Evolutionary conservation across 2,888 invertebrate species (phyloP).

Genomic region (Patella pellucida): DNA sequence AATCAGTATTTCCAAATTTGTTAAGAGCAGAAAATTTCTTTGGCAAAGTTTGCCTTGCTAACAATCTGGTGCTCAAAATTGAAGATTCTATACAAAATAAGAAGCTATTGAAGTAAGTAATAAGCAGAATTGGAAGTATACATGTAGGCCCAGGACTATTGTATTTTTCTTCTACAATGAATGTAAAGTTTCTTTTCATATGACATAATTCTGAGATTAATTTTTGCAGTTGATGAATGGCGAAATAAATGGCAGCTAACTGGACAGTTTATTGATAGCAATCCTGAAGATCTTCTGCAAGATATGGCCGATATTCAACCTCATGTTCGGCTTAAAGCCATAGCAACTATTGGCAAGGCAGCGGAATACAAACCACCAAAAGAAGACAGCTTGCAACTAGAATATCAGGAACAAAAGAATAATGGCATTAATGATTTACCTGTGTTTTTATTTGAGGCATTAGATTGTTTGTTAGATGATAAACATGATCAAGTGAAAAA

Average conservation of each 20-base stretch:
- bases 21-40: too few species aligned
- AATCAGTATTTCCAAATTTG: too few species aligned
- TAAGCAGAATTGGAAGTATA: too few species aligned
- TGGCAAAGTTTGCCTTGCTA: too few species aligned
- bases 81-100: too few species aligned
- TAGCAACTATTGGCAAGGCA: conserved; percentile 67
- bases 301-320: conserved; percentile 71
- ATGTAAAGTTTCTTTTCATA: background rate
- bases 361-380: conserved; percentile 61
- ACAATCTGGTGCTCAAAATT: too few species aligned
- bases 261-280: conserved; percentile 66
- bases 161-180: too few species aligned
- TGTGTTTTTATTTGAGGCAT: conserved; percentile 63
- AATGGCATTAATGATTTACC: conserved; percentile 48
- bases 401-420: conserved; percentile 33
- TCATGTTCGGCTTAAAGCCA: conserved; percentile 67
- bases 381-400: conserved; percentile 48
- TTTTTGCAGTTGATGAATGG: conserved; percentile 67
- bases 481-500: conserved; percentile 56
- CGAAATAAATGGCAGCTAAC: conserved; percentile 67
- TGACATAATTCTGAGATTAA: background rate
- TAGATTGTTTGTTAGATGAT: conserved; percentile 67
- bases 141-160: too few species aligned
- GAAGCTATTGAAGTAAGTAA: too few species aligned
- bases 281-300: conserved; percentile 66